Evolutionary conservation across 2,797 vertebrate species (phyloP), one percentile per base, ranked within the genome.

Genomic region (Peromyscus attwateri): DNA sequence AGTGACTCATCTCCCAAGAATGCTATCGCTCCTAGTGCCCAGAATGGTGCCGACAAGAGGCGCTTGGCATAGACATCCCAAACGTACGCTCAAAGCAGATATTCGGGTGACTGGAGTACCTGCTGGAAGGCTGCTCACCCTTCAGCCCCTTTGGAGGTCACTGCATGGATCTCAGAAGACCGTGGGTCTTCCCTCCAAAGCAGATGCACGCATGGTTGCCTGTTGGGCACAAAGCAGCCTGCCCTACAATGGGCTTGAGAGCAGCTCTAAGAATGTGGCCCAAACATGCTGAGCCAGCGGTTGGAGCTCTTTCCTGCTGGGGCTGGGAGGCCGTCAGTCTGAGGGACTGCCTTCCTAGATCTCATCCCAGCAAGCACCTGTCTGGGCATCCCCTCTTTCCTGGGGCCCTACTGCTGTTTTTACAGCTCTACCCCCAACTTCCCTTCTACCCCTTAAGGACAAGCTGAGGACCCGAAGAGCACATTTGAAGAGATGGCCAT

Each of bases 401-500:
- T 13, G 84, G 77, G 76, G 31, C 84, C 82, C 64, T 68, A 0
- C 21, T 46, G 71, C 88, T 89, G 31, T 83, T 84, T 94, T 52
- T 80, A 60, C 43, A 96, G 82, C 73, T 90, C 92, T 37, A 2
- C 49, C 89, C 64, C 87, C 88, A 68, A 92, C 92, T 91, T 91
- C 94, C 79, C 66, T 95, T 52, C 52, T 62, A 84, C 52, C 52
- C 75, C 37, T 94, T 52, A 57, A 92, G 90, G 64, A 92, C 85
- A 49, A 71, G 68, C 95, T 87, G 68, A 93, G 92, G 68, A 62
- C 82, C 37, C 1, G 64, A 92, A 92, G 92, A 94, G 70, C 89
- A 87, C 55, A 34, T 81, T 60, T 91, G 88, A 87, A 14, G 16
- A 73, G 84, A 5, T 40, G 40, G 62, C 37, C 76, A 49, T 49